phyloP scores from a whole-genome alignment of 2,888 invertebrate species.

The Magallana nippona region DNA sequence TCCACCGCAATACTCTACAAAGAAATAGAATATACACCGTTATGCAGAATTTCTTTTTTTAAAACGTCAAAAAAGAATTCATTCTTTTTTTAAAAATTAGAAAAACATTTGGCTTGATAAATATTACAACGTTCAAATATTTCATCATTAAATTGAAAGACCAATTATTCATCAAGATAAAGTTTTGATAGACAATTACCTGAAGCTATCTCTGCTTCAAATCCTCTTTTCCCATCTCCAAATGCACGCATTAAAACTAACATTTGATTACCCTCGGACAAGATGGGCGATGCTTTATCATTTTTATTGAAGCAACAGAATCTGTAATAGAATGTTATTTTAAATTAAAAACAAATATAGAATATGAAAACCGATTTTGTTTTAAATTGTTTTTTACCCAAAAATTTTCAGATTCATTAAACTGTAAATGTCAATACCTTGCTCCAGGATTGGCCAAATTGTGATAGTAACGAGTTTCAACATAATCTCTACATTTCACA shows the following conservation, averaged over 20 bases:
- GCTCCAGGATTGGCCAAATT: conserved; percentile 72
- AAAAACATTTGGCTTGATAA: too few relatives aligned
- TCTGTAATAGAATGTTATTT: conserved; percentile 50
- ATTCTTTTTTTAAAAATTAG: too few relatives aligned
- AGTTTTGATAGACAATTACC: conserved; percentile 37
- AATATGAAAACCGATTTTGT: too few relatives aligned
- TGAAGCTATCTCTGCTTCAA: conserved; percentile 50
- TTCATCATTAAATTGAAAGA: too few relatives aligned
- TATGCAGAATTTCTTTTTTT: neutral
- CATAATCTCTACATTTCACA: conserved; percentile 69
- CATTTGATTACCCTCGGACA: conserved; percentile 67
- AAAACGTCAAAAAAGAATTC: too few relatives aligned
- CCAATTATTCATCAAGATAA: neutral
- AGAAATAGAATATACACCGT: neutral
- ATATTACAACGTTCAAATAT: too few relatives aligned
- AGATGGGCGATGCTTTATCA: conserved; percentile 50
- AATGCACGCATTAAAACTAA: conserved; percentile 64
- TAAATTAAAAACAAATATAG: too few relatives aligned
- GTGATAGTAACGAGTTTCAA: conserved; percentile 70
- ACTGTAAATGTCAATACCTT: conserved; percentile 54
- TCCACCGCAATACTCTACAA: conserved; percentile 32
- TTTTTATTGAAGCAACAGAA: conserved; percentile 62
- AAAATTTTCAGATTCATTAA: too few relatives aligned
- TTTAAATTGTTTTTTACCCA: too few relatives aligned
- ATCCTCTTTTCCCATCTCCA: conserved; percentile 54